These are phyloP conservation scores for Podarcis raffonei DNA, from an alignment of 2,113 vertebrate species.

Conservation along the genomic window DNA sequence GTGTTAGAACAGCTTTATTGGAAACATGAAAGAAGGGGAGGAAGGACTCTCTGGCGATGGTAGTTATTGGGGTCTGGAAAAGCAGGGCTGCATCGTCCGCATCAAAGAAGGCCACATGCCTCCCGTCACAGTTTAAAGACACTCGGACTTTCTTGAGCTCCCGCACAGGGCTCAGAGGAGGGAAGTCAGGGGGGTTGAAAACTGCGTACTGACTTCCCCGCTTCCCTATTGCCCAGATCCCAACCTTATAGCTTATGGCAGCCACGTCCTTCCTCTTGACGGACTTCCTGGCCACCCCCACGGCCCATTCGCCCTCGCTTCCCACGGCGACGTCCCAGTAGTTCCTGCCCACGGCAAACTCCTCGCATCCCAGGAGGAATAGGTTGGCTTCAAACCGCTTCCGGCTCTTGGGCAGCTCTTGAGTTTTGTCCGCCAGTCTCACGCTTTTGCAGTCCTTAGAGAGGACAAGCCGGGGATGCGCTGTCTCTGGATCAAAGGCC, in stretches of 20 bases:
- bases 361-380: slow-evolving; percentile 35
- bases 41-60: background rate
- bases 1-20: background rate
- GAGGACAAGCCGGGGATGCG: slow-evolving; percentile 51
- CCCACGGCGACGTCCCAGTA: slow-evolving; percentile 63
- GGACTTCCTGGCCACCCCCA: slow-evolving; percentile 56
- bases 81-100: slow-evolving; percentile 54
- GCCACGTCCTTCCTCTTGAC: slow-evolving; percentile 48
- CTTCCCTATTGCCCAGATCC: slow-evolving; percentile 59
- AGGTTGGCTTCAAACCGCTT: slow-evolving; percentile 52
- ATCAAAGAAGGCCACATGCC: slow-evolving; percentile 85
- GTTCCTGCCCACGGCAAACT: slow-evolving; percentile 39
- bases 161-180: slow-evolving; percentile 54
- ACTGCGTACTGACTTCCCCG: background rate
- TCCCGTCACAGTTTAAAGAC: slow-evolving; percentile 82
- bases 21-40: background rate
- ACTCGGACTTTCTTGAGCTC: slow-evolving; percentile 76
- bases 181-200: rapidly evolving
- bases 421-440: slow-evolving; percentile 5
- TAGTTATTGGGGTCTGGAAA: slow-evolving; percentile 27
- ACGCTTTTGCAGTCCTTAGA: slow-evolving; percentile 45
- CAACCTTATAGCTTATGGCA: slow-evolving; percentile 17
- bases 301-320: slow-evolving; percentile 34
- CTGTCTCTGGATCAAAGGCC: slow-evolving; percentile 23
- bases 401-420: background rate